Conservation (phyloP, 2,888 invertebrate genomes). For the Aplocera efformata region DNA sequence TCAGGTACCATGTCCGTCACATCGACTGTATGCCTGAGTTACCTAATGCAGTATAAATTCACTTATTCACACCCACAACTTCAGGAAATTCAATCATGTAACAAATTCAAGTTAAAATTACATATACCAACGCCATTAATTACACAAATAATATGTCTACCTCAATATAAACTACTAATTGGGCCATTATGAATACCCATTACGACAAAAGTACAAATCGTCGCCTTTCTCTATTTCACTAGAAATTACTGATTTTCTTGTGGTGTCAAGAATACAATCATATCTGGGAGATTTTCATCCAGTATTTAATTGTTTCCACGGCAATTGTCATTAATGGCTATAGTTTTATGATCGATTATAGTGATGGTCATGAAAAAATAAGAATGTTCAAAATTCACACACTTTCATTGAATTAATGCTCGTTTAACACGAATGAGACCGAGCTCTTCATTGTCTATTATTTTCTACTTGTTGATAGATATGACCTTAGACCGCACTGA, state of each 20-base stretch:
- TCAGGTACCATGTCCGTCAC: too few species aligned
- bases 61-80: too few species aligned
- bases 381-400: constrained; percentile 21
- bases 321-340: constrained; percentile 21
- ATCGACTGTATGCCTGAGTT: too few species aligned
- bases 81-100: too few species aligned
- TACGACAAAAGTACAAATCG: background rate
- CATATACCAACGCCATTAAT: too few species aligned
- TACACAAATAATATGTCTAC: too few species aligned
- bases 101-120: too few species aligned
- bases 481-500: too few species aligned
- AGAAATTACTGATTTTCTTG: constrained; percentile 23
- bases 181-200: background rate
- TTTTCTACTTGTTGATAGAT: background rate
- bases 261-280: constrained; percentile 2
- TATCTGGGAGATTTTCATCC: constrained; percentile 18
- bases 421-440: constrained; percentile 16
- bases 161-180: background rate
- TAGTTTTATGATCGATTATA: constrained; percentile 20
- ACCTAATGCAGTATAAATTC: too few species aligned
- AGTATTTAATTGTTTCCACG: constrained; percentile 22
- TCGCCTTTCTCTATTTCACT: constrained; percentile 15
- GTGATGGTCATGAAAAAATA: constrained; percentile 17
- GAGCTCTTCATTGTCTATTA: constrained; percentile 1
- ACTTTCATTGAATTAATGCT: constrained; percentile 17